phyloP scores from a whole-genome alignment of 1,140 invertebrate genomes.

The Drepana arcuata region DNA sequence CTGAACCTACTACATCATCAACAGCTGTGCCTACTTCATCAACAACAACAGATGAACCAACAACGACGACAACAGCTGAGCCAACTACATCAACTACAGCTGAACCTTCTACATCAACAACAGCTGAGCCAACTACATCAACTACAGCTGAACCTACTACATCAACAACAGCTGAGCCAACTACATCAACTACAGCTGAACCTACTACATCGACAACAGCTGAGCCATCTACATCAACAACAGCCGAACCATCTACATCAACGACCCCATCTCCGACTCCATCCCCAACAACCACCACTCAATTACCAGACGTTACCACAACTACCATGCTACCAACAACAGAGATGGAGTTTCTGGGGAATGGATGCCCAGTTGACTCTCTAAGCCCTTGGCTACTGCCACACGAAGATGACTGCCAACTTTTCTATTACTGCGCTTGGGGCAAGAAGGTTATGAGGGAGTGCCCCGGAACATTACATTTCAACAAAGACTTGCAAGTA shows the following conservation, averaged over 20 bases:
- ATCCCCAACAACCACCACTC: conserved; percentile 3
- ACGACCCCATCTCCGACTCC: conserved; percentile 6
- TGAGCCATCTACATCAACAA: conserved; percentile 6
- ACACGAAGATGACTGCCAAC: conserved; percentile 68
- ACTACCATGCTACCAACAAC: no score
- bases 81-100: background rate
- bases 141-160: background rate
- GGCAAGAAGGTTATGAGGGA: conserved; percentile 51
- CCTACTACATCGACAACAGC: conserved; percentile 6
- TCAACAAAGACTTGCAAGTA: conserved; percentile 67
- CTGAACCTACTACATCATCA: conserved; percentile 3
- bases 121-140: background rate
- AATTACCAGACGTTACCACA: no score
- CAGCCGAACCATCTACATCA: conserved; percentile 7
- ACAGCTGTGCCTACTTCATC: background rate
- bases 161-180: conserved; percentile 6
- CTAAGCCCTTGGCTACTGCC: conserved; percentile 56
- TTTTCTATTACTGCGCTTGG: conserved; percentile 75
- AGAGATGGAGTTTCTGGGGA: conserved; percentile 22
- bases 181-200: conserved; percentile 5
- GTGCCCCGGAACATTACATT: conserved; percentile 73
- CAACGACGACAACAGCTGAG: conserved; percentile 2
- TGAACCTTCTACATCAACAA: background rate
- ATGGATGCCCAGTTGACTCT: conserved; percentile 46
- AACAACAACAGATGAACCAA: background rate